Evolutionary conservation across 2,113 vertebrate species (phyloP).

Genomic region (Galemys pyrenaicus): DNA sequence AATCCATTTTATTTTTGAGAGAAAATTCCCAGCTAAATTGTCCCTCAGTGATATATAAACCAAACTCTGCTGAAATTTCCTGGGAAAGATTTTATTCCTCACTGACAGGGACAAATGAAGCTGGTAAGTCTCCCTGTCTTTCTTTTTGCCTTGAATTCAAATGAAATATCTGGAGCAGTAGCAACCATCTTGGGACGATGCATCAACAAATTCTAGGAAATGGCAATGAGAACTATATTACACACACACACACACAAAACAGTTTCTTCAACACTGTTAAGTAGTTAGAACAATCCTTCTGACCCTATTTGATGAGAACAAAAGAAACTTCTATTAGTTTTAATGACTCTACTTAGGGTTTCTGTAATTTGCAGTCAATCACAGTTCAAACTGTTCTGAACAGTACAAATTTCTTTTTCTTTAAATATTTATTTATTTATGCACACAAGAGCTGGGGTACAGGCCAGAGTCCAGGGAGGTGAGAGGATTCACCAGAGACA

Average conservation of each 20-base stretch:
- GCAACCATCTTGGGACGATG: neutral
- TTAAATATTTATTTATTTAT: too few species aligned
- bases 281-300: neutral
- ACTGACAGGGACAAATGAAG: neutral
- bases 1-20: constrained; percentile 28
- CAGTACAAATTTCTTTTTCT: neutral
- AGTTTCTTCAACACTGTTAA: neutral
- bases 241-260: too few species aligned
- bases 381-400: neutral
- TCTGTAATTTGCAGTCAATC: neutral
- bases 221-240: neutral
- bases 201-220: neutral
- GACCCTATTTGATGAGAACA: neutral
- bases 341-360: neutral
- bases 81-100: neutral
- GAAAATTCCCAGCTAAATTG: neutral
- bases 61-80: neutral
- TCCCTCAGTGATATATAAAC: neutral
- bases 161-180: neutral
- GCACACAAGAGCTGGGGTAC: too few species aligned
- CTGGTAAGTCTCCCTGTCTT: neutral
- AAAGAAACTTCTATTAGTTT: neutral
- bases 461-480: too few species aligned
- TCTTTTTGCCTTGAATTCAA: neutral
- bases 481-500: too few species aligned